These are phyloP conservation scores for Hippocampus abdominalis DNA, from an alignment of 2,113 vertebrate genomes.

Conservation along the genomic window DNA sequence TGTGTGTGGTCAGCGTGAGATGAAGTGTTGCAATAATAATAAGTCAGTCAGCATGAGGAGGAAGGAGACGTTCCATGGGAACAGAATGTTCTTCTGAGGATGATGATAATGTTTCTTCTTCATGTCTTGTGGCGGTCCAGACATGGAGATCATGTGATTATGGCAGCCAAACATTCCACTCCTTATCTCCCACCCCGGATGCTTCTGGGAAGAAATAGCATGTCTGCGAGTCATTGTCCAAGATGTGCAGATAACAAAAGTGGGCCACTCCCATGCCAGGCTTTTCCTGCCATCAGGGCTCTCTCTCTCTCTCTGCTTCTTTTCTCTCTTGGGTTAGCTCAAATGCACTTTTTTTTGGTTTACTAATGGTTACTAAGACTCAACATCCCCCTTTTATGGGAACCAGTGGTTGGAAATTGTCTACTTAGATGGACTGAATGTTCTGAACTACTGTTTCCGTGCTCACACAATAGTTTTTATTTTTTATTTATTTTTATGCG, in stretches of 20 bases:
- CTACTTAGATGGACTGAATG: not conserved
- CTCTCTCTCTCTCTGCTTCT: constrained; percentile 46
- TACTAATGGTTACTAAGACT: not conserved
- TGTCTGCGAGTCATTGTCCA: constrained; percentile 60
- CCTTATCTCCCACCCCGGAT: constrained; percentile 43
- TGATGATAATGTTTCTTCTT: constrained; percentile 1
- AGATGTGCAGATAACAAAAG: constrained; percentile 60
- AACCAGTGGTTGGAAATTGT: not conserved
- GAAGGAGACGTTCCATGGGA: constrained; percentile 27
- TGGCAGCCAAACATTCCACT: constrained; percentile 16
- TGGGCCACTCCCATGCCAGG: constrained; percentile 59
- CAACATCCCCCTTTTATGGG: not conserved
- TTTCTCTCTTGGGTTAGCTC: not conserved
- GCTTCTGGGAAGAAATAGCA: constrained; percentile 58
- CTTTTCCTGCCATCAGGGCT: constrained; percentile 65
- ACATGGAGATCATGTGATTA: constrained; percentile 4
- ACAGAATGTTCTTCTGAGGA: constrained; percentile 35
- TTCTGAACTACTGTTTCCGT: not conserved
- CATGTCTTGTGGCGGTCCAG: constrained; percentile 2
- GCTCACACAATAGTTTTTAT: too few relatives aligned
- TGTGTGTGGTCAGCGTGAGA: constrained; percentile 40
- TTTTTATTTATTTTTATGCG: too few relatives aligned
- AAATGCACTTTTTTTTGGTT: not conserved
- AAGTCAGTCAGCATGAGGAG: constrained; percentile 23
- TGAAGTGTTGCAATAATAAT: constrained; percentile 61